Base-by-base conservation (phyloP, 1,140 invertebrate genomes). In the Andricus grossulariae region DNA sequence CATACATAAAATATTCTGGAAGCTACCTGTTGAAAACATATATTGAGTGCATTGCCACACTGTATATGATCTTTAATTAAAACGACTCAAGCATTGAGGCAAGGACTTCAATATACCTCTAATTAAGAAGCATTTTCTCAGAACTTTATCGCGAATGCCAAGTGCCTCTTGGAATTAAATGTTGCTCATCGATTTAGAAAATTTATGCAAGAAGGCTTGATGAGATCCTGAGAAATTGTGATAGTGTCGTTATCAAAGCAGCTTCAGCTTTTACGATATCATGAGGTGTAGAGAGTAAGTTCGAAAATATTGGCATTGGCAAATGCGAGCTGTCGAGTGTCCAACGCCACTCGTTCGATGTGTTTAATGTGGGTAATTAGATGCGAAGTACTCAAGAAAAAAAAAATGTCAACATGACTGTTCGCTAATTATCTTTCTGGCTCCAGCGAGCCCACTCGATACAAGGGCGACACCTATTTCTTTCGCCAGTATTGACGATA, bases 361-460 rank as follows among this genome's bases (percentile, higher is more conserved):
- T 60, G 57, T 60, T 60, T 60, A 60, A 60, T 60, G 13, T 32
- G 25, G 57, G 57, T 60, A 60, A 60, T 60, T 66, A 66, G 60
- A n/a, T 39, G 60, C 57, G 21, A 32, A 60, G 25, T 25, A 60
- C 12, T 16, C 25, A 32, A 45, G 25, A 13, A 66, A 66, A 16
- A 66, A 66, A 66, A 66, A n/a, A 10, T 45, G 32, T 7, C 25
- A 66, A 66, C 60, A 66, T 45, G 60, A 13, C 25, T 32, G 60
- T 39, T 66, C 32, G n/a, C 60, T 66, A 66, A 66, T 66, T 66
- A 66, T 66, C 57, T 66, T 66, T 32, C 21, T 66, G 55, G 19
- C 54, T 10, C 39, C 39, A 45, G 39, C 10, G 39, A 45, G 2
- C 39, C 39, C 39, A 45, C 39, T 55, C 54, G 19, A 55, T 55